Conservation (phyloP, 2,888 invertebrate species). For the Dyspetes luteomarginatus region DNA sequence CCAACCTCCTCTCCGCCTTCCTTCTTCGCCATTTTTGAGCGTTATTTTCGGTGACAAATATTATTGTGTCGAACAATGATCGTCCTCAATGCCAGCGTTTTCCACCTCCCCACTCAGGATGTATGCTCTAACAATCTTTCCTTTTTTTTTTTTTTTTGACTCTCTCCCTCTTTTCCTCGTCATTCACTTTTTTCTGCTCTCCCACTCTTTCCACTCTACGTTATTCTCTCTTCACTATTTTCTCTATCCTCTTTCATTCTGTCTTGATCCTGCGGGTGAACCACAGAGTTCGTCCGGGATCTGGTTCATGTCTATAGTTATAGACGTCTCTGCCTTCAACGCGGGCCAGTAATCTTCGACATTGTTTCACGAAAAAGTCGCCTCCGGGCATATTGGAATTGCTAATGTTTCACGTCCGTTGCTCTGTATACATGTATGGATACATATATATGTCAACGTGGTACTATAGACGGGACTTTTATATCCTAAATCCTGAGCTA, state of each 20-base stretch:
- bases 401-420: constrained; percentile 73
- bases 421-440: constrained; percentile 34
- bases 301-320: constrained; percentile 40
- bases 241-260: constrained; percentile 21
- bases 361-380: constrained; percentile 73
- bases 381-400: constrained; percentile 80
- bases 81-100: constrained; percentile 78
- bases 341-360: constrained; percentile 66
- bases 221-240: constrained; percentile 36
- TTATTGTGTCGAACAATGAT: constrained; percentile 83
- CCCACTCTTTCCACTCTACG: constrained; percentile 18
- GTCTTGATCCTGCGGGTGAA: constrained; percentile 53
- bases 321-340: constrained; percentile 49
- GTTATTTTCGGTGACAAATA: constrained; percentile 83
- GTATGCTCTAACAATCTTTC: constrained; percentile 54
- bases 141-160: constrained; percentile 27
- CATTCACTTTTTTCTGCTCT: constrained; percentile 42
- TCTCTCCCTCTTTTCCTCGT: constrained; percentile 41
- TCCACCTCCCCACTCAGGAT: constrained; percentile 36
- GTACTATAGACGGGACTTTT: constrained; percentile 47
- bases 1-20: constrained; percentile 29
- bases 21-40: constrained; percentile 73
- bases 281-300: constrained; percentile 56
- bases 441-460: constrained; percentile 33
- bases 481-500: constrained; percentile 47